phyloP scores from a whole-genome alignment of 2,113 vertebrate genomes.

The Eudyptes chrysolophus region DNA sequence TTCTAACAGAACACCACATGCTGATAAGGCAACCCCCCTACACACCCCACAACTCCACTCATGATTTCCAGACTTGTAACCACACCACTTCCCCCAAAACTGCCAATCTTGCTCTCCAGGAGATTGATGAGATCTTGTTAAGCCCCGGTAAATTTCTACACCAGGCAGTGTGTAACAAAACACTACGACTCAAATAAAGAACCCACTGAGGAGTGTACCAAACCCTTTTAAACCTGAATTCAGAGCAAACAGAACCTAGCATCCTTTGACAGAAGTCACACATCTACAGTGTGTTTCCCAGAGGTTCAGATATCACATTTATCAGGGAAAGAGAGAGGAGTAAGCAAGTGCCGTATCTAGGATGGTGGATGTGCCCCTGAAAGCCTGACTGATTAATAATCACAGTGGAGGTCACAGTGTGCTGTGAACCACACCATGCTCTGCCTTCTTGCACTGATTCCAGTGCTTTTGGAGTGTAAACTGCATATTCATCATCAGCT shows the following conservation, averaged over 20 bases:
- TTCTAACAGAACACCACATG: not conserved
- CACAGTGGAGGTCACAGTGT: not conserved
- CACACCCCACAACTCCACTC: not conserved
- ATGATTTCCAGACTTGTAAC: not conserved
- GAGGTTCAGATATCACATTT: not conserved
- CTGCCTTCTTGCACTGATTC: slow-evolving; percentile 14
- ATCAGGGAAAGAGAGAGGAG: not conserved
- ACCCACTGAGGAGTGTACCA: not conserved
- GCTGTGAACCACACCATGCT: not conserved
- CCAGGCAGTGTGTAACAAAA: not conserved
- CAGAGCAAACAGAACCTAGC: not conserved
- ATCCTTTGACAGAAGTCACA: not conserved
- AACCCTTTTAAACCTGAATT: not conserved
- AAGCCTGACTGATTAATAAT: slow-evolving; percentile 37
- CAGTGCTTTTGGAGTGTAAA: not conserved
- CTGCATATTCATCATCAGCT: slow-evolving; percentile 11
- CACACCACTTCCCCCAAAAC: not conserved
- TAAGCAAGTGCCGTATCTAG: not conserved
- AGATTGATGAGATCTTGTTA: not conserved
- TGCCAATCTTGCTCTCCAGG: not conserved
- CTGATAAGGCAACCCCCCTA: not conserved
- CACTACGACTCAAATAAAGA: not conserved
- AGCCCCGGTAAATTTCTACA: not conserved
- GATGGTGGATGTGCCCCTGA: not conserved
- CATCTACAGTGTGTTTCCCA: not conserved